Evolutionary conservation across 2,888 invertebrate genomes (phyloP), one percentile per base, ranked within the genome.

Genomic region (Andrena flavipes): DNA sequence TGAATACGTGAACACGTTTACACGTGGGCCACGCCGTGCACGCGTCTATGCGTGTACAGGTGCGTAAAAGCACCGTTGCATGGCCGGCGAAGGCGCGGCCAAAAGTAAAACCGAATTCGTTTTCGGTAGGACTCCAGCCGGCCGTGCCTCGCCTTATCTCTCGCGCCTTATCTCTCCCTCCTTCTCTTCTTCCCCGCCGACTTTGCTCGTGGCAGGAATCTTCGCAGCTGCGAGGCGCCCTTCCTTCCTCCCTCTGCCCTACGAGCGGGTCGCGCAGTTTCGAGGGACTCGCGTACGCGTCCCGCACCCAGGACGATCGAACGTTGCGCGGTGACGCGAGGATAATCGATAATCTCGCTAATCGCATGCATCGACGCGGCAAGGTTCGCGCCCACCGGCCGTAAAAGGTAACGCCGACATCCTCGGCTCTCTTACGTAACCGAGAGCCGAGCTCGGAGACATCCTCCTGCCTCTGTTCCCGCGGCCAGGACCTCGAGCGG

Each of bases 91-190:
- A 73, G 87, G 84, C 84, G 79, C 87, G 79, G 86, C 90, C 91
- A 92, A 92, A 93, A 92, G 92, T 93, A 93, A 93, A 93, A 93
- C 93, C 89, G 92, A 92, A 92, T 92, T 93, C 93, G 90, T 92
- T 93, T 92, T 92, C 92, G 91, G 92, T 91, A 85, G 87, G 84
- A 85, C 88, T 87, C 81, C 74, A 63, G 71, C 82, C 72, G 75
- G 56, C 65, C 48, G 76, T 76, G 63, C 56, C 77, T 76, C 67
- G 67, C 51, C 81, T 86, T 84, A 77, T 84, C 87, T 78, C 35
- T n/a, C 26, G 13, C 76, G 49, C 42, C 73, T 84, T 80, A 75
- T 80, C 79, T 75, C 23, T 33, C 56, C 16, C n/a, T 51, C 23
- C 71, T 80, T 79, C 69, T n/a, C 72, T 68, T 69, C 51, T 75